Evolutionary conservation across 2,113 vertebrate species (phyloP).

Genomic region (Thinocorus orbignyianus): DNA sequence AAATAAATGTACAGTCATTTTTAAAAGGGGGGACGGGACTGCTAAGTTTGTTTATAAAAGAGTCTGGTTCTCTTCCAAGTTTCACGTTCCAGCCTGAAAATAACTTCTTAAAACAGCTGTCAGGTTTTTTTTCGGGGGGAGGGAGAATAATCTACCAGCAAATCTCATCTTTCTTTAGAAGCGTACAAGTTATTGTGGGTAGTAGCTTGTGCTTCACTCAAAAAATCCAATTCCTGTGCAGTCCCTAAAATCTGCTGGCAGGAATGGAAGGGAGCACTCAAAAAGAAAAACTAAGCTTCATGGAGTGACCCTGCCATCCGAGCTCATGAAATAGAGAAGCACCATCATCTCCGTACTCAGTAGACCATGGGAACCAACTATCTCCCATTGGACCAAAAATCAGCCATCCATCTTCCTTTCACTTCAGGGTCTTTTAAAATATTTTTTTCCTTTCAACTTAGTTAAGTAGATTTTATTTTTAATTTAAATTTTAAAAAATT

Average conservation of each 20-base stretch:
- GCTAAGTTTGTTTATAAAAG: slow-evolving; percentile 29
- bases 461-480: background rate
- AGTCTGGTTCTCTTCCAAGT: slow-evolving; percentile 43
- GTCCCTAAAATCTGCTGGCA: background rate
- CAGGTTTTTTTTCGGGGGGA: background rate
- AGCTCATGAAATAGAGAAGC: fast-evolving
- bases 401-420: background rate
- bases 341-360: background rate
- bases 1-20: background rate
- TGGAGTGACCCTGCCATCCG: background rate
- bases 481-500: background rate
- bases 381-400: background rate
- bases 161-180: background rate
- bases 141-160: background rate
- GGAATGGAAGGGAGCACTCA: background rate
- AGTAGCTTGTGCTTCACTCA: background rate
- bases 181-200: background rate
- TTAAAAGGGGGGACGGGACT: background rate
- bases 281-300: background rate
- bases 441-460: background rate
- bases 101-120: slow-evolving; percentile 61
- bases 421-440: background rate
- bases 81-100: slow-evolving; percentile 55
- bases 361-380: background rate
- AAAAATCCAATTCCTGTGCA: background rate